Base-by-base conservation (phyloP, 2,113 vertebrate species). In the Ammospiza nelsoni region DNA sequence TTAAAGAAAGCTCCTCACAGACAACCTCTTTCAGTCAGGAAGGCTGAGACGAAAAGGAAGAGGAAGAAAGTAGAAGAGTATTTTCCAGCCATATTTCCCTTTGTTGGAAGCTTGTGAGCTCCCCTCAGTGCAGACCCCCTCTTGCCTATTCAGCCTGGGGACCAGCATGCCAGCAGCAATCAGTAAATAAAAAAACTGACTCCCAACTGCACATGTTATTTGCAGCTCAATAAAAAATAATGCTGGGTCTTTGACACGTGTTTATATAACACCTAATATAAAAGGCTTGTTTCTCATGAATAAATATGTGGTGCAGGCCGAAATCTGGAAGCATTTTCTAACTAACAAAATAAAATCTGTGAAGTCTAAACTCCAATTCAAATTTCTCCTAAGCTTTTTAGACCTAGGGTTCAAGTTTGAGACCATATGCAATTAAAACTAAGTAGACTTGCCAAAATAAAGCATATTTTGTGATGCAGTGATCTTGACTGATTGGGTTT, bases 221-320 rank as follows among this genome's bases (percentile, higher is more conserved):
- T 92, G 87, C 91, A 91, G 87, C 87, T 91, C 89, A 82, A 82
- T 94, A 90, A 89, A 91, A 87, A 92, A 72, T 82, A 96, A 80
- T 14, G 82, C 85, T 68, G 57, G 81, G 85, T 86, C 96, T 97
- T 93, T 92, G 90, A 94, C 85, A 89, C 29, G 0, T 72, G 49
- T 94, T 93, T 94, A 88, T 90, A 6, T 81, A 92, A 94, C 95
- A 95, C 83, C 76, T 77, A 95, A 92, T 92, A 94, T 77, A 94
- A 96, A 95, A 90, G 88, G 69, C 75, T 37, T 95, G 83, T 74
- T 84, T 71, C 76, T 84, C 79, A 78, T 35, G 67, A 92, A 95
- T 77, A 94, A 94, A 86, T 59, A 96, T 21, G 46, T 66, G 84
- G 52, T 0, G 0, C 83, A 71, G 61, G 83, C 48, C 7, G 1